Evolutionary conservation across 1,140 invertebrate species (phyloP), one percentile per base, ranked within the genome.

Genomic region (Drosophila bocqueti): DNA sequence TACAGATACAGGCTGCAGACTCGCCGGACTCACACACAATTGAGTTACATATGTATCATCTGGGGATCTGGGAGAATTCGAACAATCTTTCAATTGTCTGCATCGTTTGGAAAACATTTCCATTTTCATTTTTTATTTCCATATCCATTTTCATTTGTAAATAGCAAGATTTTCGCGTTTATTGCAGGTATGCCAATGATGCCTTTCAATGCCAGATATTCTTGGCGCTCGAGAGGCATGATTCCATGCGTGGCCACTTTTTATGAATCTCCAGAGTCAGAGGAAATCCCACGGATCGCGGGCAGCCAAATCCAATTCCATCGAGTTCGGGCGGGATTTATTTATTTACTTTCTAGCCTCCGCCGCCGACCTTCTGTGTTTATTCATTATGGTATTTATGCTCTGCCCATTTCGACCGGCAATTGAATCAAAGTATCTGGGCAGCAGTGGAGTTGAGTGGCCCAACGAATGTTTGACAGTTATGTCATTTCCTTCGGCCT

Each of bases 21-120:
- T 67, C 26, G 16, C 3, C 62, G 65, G 55, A 47, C 58, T 62
- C 73, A 76, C 69, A 60, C 79, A 80, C 83, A 86, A 87, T 86
- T 86, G 83, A 83, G 83, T 69, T 79, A 87, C 83, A 82, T 82
- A 75, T 65, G 71, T 74, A 69, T 62, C 58, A 29, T 55, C 49
- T 59, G 42, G 31, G 7, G 18, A 24, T 55, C 52, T 67, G 36
- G 38, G 34, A 57, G 63, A 54, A 55, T 63, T 61, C 73, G 45
- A 76, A 57, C 49, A 79, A 83, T 80, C 61, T 79, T 68, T 65
- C 82, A 78, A 84, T 81, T 84, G 82, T 63, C 52, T 26, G 68
- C 47, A 65, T 77, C 58, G 66, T 81, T 59, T 58, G 58, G 40
- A 52, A 55, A 60, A 38, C 40, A 72, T 45, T 42, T 55, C 24